Conservation (phyloP, 2,113 vertebrate species). For the Aplodontia rufa region DNA sequence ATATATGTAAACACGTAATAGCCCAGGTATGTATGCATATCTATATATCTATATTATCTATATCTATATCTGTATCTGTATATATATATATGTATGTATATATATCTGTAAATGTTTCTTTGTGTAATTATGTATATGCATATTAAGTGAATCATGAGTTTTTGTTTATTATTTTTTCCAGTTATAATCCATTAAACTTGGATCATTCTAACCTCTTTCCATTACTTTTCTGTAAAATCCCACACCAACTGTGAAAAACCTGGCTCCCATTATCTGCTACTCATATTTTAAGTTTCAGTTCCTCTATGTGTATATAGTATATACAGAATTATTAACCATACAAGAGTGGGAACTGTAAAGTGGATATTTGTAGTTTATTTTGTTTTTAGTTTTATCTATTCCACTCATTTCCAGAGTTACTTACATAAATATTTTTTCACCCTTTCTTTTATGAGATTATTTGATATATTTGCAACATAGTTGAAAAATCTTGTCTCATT, state of each 20-base stretch:
- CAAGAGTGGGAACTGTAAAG: rapidly evolving
- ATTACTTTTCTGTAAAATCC: neutral
- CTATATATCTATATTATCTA: neutral
- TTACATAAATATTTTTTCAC: neutral
- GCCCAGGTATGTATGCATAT: neutral
- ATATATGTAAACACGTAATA: neutral
- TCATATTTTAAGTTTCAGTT: neutral
- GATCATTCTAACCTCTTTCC: neutral
- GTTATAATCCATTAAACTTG: neutral
- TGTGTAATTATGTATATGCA: neutral
- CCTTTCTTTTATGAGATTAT: neutral
- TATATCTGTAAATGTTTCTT: too few species aligned
- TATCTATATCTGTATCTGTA: neutral
- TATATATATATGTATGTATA: too few species aligned
- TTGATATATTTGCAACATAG: neutral
- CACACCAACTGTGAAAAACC: neutral
- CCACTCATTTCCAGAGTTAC: neutral
- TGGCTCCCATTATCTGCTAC: neutral
- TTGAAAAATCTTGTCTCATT: neutral
- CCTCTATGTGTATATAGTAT: neutral
- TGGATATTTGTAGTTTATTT: neutral
- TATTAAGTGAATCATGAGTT: neutral
- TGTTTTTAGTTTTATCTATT: neutral
- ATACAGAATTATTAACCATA: neutral
- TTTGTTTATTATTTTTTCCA: neutral